Base-by-base conservation (phyloP, 64 coral and sea anemone species). In the Platygyra sinensis region DNA sequence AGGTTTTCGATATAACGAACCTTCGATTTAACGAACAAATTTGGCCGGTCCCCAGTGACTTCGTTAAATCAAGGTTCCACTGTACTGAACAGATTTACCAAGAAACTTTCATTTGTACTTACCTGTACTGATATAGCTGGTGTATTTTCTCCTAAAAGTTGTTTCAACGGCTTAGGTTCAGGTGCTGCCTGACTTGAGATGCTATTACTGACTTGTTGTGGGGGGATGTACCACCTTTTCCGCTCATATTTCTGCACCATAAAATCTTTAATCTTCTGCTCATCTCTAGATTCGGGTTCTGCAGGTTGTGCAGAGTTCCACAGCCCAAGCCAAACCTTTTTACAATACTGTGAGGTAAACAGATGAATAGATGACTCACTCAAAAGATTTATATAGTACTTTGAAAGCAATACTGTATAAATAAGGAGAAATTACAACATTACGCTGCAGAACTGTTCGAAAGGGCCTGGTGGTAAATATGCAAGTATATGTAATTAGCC, bases 181-280 rank as follows among this genome's bases (percentile, higher is more conserved):
- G 97, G 88, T 83, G 85, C 52, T 49, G 94, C 80, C 13, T 90
- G 77, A 20, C 74, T 93, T 27, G 72, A 77, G 0, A 86, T 73
- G 50, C 46, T 95, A 54, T 73, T 78, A 16, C 72, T 36, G 78
- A 91, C 89, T 89, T 95, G 97, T 65, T 94, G 87, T 60, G 94
- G 97, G 9, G 97, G 94, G 32, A 99, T 96, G 39, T 99, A 99
- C 97, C 97, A 99, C 24, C 94, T 82, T 87, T 94, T 95, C 33
- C 97, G 49, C 29, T 99, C 97, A 89, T 99, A 99, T 67, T 99
- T 99, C 51, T 96, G 93, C 60, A 93, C 95, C 94, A 99, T 99
- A 83, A 99, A 99, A 27, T 99, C 97, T 88, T 99, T 99, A 62
- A 96, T 82, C 74, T 99, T 99, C 33, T 95, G 94, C 64, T 99